phyloP scores from a whole-genome alignment of 1,140 invertebrate species.

The Heliconius congener region DNA sequence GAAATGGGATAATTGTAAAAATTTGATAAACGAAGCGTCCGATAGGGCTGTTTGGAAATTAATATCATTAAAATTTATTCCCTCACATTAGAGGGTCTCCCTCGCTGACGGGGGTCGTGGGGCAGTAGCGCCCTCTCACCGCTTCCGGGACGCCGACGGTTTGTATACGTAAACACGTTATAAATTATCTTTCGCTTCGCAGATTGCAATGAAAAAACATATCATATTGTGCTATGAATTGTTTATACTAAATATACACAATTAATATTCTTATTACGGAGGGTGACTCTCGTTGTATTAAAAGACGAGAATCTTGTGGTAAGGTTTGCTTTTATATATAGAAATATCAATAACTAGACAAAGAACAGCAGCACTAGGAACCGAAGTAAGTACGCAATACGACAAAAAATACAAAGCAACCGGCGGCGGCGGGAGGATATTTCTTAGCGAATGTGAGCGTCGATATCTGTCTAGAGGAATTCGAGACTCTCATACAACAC shows the following conservation, averaged over 20 bases:
- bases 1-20: conserved; percentile 40
- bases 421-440: conserved; percentile 28
- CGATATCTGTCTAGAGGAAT: conserved; percentile 49
- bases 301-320: conserved; percentile 1
- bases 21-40: conserved; percentile 46
- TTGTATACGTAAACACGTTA: conserved; percentile 60
- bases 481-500: neutral
- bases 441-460: conserved; percentile 47
- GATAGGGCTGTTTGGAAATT: conserved; percentile 53
- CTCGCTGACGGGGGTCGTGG: conserved; percentile 32
- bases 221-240: conserved; percentile 14
- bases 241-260: conserved; percentile 1
- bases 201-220: conserved; percentile 46
- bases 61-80: conserved; percentile 65
- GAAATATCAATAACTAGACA: conserved; percentile 40
- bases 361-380: conserved; percentile 29
- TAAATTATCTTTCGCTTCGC: conserved; percentile 57
- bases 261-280: neutral
- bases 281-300: neutral
- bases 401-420: conserved; percentile 39
- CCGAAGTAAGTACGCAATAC: conserved; percentile 30
- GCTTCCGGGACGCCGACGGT: conserved; percentile 43
- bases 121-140: conserved; percentile 42
- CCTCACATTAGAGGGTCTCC: conserved; percentile 47
- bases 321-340: conserved; percentile 18